Evolutionary conservation across 2,888 invertebrate species (phyloP).

Genomic region (Gnatocerus cornutus): DNA sequence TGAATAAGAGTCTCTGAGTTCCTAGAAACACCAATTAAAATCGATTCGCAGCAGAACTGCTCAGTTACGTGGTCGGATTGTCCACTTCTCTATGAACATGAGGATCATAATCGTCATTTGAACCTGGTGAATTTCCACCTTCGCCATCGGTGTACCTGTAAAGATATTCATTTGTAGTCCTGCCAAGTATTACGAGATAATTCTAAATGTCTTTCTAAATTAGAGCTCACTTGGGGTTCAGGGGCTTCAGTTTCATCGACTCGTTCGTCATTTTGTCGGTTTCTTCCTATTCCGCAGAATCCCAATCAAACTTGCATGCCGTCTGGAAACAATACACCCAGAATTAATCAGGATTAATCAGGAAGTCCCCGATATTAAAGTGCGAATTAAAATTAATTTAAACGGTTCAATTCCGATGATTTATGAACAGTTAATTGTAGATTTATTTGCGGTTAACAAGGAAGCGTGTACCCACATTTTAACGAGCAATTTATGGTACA

Average conservation of each 20-base stretch:
- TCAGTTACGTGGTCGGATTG: slow-evolving; percentile 83
- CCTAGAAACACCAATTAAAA: slow-evolving; percentile 70
- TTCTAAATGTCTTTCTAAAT: slow-evolving; percentile 17
- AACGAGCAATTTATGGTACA: slow-evolving; percentile 1
- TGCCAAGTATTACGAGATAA: background rate
- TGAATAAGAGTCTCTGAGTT: slow-evolving; percentile 89
- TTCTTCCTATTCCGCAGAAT: background rate
- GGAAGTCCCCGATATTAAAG: background rate
- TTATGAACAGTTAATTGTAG: slow-evolving; percentile 13
- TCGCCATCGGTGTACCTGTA: slow-evolving; percentile 46
- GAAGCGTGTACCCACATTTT: background rate
- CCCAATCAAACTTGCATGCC: slow-evolving; percentile 23
- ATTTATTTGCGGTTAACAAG: slow-evolving; percentile 3
- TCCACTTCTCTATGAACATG: slow-evolving; percentile 79
- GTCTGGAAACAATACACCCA: slow-evolving; percentile 14
- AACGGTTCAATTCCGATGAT: slow-evolving; percentile 24
- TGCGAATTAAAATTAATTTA: slow-evolving; percentile 28
- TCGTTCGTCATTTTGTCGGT: slow-evolving; percentile 51
- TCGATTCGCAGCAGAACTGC: background rate
- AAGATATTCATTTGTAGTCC: slow-evolving; percentile 12
- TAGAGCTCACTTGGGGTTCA: slow-evolving; percentile 54
- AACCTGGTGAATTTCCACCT: slow-evolving; percentile 45
- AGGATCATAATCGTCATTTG: slow-evolving; percentile 76
- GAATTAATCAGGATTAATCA: background rate
- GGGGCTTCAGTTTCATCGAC: slow-evolving; percentile 55